Conservation (phyloP, 2,113 vertebrate genomes). For the Mustelus asterias region DNA sequence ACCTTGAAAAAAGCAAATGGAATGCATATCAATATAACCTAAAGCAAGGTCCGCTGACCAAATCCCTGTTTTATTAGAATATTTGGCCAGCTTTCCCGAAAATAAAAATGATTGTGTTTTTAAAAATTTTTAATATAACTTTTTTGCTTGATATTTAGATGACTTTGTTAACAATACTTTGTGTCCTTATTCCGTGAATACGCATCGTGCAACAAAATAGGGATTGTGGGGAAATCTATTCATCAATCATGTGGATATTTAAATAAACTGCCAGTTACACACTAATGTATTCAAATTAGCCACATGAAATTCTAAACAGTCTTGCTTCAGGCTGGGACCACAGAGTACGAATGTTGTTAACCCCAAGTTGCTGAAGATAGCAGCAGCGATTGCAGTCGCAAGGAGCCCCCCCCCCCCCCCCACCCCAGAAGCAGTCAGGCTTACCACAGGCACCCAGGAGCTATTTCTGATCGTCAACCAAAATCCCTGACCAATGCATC, state of each 20-base stretch:
- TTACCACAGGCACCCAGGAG: neutral
- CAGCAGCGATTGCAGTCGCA: neutral
- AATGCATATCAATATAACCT: neutral
- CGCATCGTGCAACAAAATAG: neutral
- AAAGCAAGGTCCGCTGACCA: neutral
- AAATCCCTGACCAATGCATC: neutral
- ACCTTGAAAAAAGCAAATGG: neutral
- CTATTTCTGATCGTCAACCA: neutral
- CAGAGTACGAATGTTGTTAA: neutral
- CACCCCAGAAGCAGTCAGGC: neutral
- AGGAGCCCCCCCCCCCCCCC: neutral
- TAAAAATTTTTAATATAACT: neutral
- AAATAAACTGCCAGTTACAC: neutral
- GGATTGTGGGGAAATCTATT: neutral
- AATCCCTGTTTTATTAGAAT: neutral
- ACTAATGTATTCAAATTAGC: constrained; percentile 10
- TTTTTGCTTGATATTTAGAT: neutral
- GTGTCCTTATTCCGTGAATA: neutral
- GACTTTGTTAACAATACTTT: neutral
- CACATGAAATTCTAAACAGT: neutral
- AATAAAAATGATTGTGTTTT: neutral
- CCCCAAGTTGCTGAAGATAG: neutral
- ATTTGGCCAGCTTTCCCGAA: neutral
- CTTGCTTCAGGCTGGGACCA: neutral
- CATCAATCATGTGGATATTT: neutral